Evolutionary conservation across 2,888 invertebrate genomes (phyloP), one percentile per base, ranked within the genome.

Genomic region (Sinhomidia bicolor): DNA sequence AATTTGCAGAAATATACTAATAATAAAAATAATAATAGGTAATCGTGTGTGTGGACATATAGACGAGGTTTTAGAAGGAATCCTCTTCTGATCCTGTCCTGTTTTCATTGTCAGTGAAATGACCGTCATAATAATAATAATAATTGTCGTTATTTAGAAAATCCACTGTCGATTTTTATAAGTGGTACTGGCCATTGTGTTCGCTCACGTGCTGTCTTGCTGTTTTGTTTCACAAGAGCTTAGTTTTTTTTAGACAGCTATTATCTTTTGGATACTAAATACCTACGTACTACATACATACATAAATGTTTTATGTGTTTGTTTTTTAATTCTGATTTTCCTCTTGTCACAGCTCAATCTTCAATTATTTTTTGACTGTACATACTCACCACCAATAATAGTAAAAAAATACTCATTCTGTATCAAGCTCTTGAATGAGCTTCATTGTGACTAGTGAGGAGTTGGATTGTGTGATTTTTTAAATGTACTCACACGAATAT

Each of bases 151-250:
- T 12, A 9, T 65, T 32, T 36, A 4, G 12, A 10, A 47, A 57
- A 17, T 65, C 10, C 20, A 10, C 20, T 41, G 20, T 44, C n/a
- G n/a, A n/a, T n/a, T n/a, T n/a, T n/a, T n/a, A n/a, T n/a, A n/a
- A n/a, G n/a, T n/a, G n/a, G n/a, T n/a, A n/a, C n/a, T n/a, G n/a
- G n/a, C n/a, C n/a, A n/a, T n/a, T n/a, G n/a, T n/a, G n/a, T n/a
- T n/a, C n/a, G 47, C 9, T 47, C 74, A 74, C 74, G 74, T 74
- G 74, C 47, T n/a, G n/a, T n/a, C n/a, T n/a, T n/a, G n/a, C n/a
- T n/a, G n/a, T n/a, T n/a, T n/a, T n/a, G n/a, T n/a, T n/a, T n/a
- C n/a, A n/a, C n/a, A n/a, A n/a, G n/a, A n/a, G n/a, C n/a, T n/a
- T n/a, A n/a, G n/a, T n/a, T n/a, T n/a, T n/a, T n/a, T n/a, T n/a